These are phyloP conservation scores for Chalcosyrphus nemorum DNA, from an alignment of 2,888 invertebrate species.

Conservation along the genomic window DNA sequence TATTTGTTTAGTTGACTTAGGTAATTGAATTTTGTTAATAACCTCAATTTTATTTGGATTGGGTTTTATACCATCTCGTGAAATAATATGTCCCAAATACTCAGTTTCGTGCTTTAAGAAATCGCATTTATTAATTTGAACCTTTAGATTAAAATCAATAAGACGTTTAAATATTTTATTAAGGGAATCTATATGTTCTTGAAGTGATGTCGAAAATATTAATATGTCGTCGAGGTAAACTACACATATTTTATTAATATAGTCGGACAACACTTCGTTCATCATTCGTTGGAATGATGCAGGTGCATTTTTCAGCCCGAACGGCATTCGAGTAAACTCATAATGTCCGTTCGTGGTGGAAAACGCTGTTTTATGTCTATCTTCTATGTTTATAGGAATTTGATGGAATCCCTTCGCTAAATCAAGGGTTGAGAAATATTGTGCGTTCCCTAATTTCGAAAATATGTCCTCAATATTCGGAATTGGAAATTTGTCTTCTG, in stretches of 20 bases:
- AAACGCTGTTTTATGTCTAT: conserved; percentile 27
- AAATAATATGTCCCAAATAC: neutral
- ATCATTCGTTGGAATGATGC: conserved; percentile 74
- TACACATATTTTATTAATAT: conserved; percentile 54
- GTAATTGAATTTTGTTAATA: conserved; percentile 74
- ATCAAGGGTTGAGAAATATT: conserved; percentile 18
- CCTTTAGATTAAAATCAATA: neutral
- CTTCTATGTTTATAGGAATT: neutral
- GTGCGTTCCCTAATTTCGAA: conserved; percentile 18
- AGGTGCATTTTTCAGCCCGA: too few species aligned
- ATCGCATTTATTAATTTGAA: neutral
- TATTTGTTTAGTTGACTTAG: conserved; percentile 8
- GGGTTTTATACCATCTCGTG: conserved; percentile 74
- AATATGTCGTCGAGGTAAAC: conserved; percentile 73
- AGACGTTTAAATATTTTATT: neutral
- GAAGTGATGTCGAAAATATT: conserved; percentile 72
- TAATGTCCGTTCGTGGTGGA: conserved; percentile 73
- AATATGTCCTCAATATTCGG: too few species aligned
- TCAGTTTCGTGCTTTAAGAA: neutral
- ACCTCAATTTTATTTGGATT: conserved; percentile 76
- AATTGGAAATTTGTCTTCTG: neutral
- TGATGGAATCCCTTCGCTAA: conserved; percentile 29
- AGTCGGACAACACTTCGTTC: conserved; percentile 72
- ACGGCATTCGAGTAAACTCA: conserved; percentile 74
- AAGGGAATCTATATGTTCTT: neutral